These are phyloP conservation scores for Leucoptera coffeella DNA, from an alignment of 2,888 invertebrate species.

Conservation along the genomic window DNA sequence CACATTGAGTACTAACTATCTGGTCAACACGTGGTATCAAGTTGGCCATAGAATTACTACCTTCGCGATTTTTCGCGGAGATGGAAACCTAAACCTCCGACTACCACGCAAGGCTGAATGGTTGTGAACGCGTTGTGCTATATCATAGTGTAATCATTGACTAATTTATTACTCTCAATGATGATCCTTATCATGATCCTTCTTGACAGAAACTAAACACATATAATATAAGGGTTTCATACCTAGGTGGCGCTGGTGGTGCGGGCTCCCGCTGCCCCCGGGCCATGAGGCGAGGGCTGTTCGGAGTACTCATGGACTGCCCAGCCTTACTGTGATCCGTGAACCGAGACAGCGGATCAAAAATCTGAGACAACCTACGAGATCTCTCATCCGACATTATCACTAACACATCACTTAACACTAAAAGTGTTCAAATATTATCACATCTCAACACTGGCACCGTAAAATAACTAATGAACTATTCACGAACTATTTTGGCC, in stretches of 20 bases:
- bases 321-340: slow-evolving; percentile 59
- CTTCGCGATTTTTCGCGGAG: no score
- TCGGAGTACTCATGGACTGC: slow-evolving; percentile 58
- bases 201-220: no score
- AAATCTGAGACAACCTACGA: slow-evolving; percentile 74
- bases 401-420: slow-evolving; percentile 14
- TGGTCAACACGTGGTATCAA: no score
- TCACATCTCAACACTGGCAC: slow-evolving; percentile 37
- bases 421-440: slow-evolving; percentile 21
- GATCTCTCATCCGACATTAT: slow-evolving; percentile 62
- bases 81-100: no score
- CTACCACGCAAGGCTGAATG: no score
- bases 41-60: no score
- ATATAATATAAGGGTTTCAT: slow-evolving; percentile 13
- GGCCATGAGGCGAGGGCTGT: slow-evolving; percentile 65
- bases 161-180: no score
- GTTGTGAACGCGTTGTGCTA: no score
- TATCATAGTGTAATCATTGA: no score
- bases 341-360: slow-evolving; percentile 72
- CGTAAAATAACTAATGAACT: slow-evolving; percentile 29
- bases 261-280: slow-evolving; percentile 45
- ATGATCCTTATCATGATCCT: no score
- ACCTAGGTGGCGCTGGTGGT: slow-evolving; percentile 45
- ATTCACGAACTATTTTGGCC: slow-evolving; percentile 22
- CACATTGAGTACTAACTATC: no score